phyloP scores from a whole-genome alignment of 1,140 invertebrate species.

The Drosophila albomicans region DNA sequence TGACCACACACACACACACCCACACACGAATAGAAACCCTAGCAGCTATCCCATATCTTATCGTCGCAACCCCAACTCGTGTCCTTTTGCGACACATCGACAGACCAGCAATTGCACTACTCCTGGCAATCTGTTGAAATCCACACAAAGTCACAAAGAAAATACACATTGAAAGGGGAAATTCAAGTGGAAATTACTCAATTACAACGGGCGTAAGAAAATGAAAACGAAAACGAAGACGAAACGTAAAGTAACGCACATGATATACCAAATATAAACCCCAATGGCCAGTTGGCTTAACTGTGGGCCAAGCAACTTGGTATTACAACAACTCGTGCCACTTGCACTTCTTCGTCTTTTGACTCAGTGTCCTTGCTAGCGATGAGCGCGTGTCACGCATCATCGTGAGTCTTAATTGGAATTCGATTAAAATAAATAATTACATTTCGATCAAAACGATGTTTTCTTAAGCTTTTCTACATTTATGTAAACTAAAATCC shows the following conservation, averaged over 20 bases:
- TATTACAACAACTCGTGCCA: constrained; percentile 17
- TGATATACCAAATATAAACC: constrained; percentile 33
- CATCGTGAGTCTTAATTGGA: background rate
- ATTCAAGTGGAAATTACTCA: constrained; percentile 84
- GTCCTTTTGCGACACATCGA: constrained; percentile 26
- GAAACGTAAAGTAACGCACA: constrained; percentile 24
- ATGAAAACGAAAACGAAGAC: constrained; percentile 34
- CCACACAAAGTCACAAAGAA: constrained; percentile 76
- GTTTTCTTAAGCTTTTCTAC: too few species aligned
- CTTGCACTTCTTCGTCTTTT: constrained; percentile 3
- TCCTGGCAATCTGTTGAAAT: constrained; percentile 71
- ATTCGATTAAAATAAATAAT: background rate
- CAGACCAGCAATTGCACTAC: background rate
- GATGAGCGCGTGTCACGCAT: constrained; percentile 26
- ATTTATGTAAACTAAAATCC: too few species aligned
- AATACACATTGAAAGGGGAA: constrained; percentile 78
- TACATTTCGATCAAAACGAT: too few species aligned
- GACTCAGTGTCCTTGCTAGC: constrained; percentile 31
- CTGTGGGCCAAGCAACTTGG: constrained; percentile 10
- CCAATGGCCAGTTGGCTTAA: constrained; percentile 37
- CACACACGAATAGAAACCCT: constrained; percentile 52
- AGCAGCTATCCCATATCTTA: background rate
- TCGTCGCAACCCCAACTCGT: background rate
- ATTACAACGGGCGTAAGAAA: constrained; percentile 58
- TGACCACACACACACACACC: constrained; percentile 27